Conservation (phyloP, 2,797 vertebrate genomes). For the Bradypodion pumilum region DNA sequence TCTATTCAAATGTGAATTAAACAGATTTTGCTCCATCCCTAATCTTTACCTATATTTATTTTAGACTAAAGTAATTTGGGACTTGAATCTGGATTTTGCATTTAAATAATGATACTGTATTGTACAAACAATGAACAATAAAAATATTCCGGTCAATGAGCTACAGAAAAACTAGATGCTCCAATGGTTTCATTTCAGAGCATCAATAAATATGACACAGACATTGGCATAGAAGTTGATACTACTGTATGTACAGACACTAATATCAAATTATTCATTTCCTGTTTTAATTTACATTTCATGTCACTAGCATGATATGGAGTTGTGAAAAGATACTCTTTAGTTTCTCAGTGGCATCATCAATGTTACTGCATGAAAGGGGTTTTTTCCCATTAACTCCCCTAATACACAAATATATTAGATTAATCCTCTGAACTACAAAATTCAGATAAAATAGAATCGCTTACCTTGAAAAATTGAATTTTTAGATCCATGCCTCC, state of each 20-base stretch:
- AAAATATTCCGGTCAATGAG: neutral
- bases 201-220: neutral
- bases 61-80: neutral
- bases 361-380: neutral
- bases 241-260: neutral
- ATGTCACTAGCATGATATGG: neutral
- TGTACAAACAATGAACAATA: neutral
- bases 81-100: neutral
- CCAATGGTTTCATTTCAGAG: neutral
- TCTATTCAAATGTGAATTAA: neutral
- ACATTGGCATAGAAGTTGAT: neutral
- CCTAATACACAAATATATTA: neutral
- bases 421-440: neutral
- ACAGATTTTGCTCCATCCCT: neutral
- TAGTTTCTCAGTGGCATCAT: neutral
- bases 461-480: too few relatives aligned
- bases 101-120: neutral
- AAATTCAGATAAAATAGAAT: too few relatives aligned
- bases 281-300: neutral
- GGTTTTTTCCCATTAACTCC: neutral
- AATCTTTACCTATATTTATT: neutral
- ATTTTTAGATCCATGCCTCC: too few relatives aligned
- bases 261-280: neutral
- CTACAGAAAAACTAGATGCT: neutral
- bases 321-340: neutral